phyloP scores from a whole-genome alignment of 64 coral and sea anemone species.

The Cladopsammia gracilis region DNA sequence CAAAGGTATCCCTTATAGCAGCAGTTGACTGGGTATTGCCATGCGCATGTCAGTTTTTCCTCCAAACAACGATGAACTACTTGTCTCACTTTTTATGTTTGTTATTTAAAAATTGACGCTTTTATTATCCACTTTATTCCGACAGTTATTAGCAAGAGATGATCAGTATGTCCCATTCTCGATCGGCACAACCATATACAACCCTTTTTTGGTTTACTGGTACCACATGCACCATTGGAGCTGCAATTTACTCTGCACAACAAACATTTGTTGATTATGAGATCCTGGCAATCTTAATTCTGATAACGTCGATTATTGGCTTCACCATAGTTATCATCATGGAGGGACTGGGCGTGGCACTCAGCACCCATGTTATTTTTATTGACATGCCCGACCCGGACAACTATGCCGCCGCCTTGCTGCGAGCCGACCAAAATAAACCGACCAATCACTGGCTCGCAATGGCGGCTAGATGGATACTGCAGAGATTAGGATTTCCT shows the following conservation, averaged over 20 bases:
- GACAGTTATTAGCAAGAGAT: too few species aligned
- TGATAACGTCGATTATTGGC: neutral
- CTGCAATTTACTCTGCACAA: neutral
- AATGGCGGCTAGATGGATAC: neutral
- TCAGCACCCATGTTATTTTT: neutral
- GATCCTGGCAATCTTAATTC: neutral
- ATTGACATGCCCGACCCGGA: conserved; percentile 26
- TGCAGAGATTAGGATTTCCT: neutral
- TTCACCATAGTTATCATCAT: neutral
- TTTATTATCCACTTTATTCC: too few species aligned
- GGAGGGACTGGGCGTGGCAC: neutral
- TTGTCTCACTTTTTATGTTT: too few species aligned
- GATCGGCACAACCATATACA: neutral
- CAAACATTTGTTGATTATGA: neutral
- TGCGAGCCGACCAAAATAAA: neutral
- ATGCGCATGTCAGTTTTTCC: too few species aligned
- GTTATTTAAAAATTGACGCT: too few species aligned
- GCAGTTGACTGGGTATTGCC: too few species aligned
- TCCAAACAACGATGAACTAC: too few species aligned
- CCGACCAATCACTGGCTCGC: neutral
- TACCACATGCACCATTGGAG: neutral
- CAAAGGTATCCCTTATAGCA: too few species aligned
- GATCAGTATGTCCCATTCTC: neutral
- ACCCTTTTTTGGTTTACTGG: neutral
- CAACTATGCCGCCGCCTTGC: neutral